Base-by-base conservation (phyloP, 2,888 invertebrate species). In the Tinea trinotella region DNA sequence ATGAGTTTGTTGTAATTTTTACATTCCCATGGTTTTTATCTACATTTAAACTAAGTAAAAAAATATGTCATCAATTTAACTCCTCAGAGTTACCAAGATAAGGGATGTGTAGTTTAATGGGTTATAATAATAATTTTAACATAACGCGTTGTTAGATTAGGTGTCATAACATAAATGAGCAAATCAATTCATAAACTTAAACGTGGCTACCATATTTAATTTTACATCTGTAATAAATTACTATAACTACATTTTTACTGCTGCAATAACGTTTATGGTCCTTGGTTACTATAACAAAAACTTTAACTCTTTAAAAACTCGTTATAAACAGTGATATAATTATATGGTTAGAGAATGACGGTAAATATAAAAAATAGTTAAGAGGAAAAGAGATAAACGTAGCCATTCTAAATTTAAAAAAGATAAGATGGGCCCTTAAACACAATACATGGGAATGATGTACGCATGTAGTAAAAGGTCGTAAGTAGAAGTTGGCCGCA, bases 341-440 rank as follows among this genome's bases (percentile, higher is more conserved):
- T 77, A 77, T 67, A 72, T 66, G 78, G 78, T 79, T 75, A 73
- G 70, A 74, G 59, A 61, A 64, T 64, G 57, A 61, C 56, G 55
- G 59, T 59, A 59, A 60, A 15, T 15, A 62, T 36, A 63, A 63
- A 61, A 61, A 55, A 36, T 50, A 13, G 59, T 58, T 59, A 64
- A 22, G 68, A 52, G 57, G 59, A 73, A 84, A 65, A 57, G 78
- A 74, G 81, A 83, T 58, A 66, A 68, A 62, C 58, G 69, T 63
- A 71, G 59, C 66, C 62, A 75, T 76, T 81, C 82, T 82, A 82
- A 82, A 76, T 83, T 82, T 78, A 84, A n/a, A 84, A 84, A 84
- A 83, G 80, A 75, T 84, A 85, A 85, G 84, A 85, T 85, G 84
- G 84, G 82, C 77, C 80, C 84, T 80, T 70, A 84, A 83, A 78